Evolutionary conservation across 2,797 vertebrate species (phyloP).

Genomic region (Pseudotriccus pelzelni): DNA sequence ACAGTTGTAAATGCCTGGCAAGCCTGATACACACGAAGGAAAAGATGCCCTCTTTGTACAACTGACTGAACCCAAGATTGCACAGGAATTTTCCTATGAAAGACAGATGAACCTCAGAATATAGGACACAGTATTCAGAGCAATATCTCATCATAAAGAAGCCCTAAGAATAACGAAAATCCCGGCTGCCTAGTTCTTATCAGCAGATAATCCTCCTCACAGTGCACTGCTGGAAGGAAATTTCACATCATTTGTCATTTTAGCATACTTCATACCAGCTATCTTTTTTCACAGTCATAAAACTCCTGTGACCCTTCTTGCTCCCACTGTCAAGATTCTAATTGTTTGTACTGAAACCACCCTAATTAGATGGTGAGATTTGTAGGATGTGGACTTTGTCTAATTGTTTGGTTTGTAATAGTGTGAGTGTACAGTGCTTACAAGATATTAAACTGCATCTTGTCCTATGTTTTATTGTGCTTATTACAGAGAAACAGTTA

Average conservation of each 20-base stretch:
- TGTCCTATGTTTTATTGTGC: background rate
- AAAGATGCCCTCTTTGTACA: background rate
- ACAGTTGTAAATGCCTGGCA: background rate
- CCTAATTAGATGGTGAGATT: constrained; percentile 5
- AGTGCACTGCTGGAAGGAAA: background rate
- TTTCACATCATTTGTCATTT: background rate
- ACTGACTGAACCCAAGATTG: background rate
- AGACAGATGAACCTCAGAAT: background rate
- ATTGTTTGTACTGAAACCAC: background rate
- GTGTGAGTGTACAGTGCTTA: background rate
- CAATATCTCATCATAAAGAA: background rate
- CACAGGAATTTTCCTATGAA: background rate
- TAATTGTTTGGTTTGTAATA: constrained; percentile 4
- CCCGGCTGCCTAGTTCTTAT: background rate
- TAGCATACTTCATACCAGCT: background rate
- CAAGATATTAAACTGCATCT: background rate
- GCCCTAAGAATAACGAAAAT: background rate
- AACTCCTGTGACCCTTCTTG: background rate
- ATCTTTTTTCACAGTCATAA: background rate
- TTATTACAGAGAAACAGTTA: background rate
- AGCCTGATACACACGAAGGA: background rate
- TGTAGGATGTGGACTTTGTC: background rate
- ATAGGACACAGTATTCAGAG: background rate
- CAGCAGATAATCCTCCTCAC: background rate
- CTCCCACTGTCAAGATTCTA: background rate